These are phyloP conservation scores for Nycteola revayana DNA, from an alignment of 2,888 invertebrate species.

Conservation along the genomic window DNA sequence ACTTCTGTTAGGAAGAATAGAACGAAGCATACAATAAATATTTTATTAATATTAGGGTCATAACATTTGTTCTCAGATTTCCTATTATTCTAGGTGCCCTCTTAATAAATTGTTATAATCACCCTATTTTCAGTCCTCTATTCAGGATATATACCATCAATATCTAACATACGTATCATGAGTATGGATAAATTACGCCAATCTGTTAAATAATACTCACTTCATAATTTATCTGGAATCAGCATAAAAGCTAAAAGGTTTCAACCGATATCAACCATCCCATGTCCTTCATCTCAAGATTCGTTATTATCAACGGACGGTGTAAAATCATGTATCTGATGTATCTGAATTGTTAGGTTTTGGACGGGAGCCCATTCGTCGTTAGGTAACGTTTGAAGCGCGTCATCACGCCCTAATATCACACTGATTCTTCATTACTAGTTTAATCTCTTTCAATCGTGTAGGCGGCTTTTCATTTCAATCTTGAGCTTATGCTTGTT, in stretches of 20 bases:
- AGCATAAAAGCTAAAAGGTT: conserved; percentile 29
- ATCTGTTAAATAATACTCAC: conserved; percentile 5
- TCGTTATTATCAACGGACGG: conserved; percentile 27
- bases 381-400: conserved; percentile 30
- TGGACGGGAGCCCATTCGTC: conserved; percentile 31
- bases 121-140: too few species aligned
- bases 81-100: too few species aligned
- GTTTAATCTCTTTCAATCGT: conserved; percentile 28
- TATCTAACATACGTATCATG: too few species aligned
- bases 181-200: too few species aligned
- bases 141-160: too few species aligned
- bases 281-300: conserved; percentile 25
- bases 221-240: conserved; percentile 5
- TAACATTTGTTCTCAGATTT: too few species aligned
- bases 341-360: conserved; percentile 31
- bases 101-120: too few species aligned
- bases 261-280: conserved; percentile 27
- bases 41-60: too few species aligned
- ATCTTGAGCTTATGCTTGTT: conserved; percentile 5
- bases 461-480: conserved; percentile 15
- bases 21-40: too few species aligned
- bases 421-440: conserved; percentile 32
- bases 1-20: too few species aligned
- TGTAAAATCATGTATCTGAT: conserved; percentile 26
- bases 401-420: conserved; percentile 35